Percentiles rank a stretch among this genome's conserved stretches.
phyloP scores from a whole-genome alignment of 2,888 invertebrate genomes.

The Hydroisotoma schaefferi region DNA sequence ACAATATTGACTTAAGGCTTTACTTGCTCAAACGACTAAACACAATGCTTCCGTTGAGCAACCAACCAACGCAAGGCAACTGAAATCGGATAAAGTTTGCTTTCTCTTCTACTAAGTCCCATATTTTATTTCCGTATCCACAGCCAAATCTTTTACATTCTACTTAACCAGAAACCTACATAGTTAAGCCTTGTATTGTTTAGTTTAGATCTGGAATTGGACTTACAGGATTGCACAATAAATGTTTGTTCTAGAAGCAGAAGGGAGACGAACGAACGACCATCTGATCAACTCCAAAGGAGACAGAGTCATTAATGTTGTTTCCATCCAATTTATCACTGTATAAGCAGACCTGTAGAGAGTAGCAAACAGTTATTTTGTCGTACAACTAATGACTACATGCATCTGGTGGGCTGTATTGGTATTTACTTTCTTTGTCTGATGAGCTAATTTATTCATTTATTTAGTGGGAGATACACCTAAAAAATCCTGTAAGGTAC shows the following conservation, averaged over 20 bases:
- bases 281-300: neutral
- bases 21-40: neutral
- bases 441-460: constrained; percentile 12
- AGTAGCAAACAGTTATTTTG: constrained; percentile 11
- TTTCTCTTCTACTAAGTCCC: neutral
- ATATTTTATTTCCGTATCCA: neutral
- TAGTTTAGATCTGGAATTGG: too few species aligned
- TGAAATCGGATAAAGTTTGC: neutral
- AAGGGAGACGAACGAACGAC: too few species aligned
- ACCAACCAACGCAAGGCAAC: neutral
- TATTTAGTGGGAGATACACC: constrained; percentile 2
- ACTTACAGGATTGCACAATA: too few species aligned
- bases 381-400: constrained; percentile 8
- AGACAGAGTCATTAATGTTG: neutral
- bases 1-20: constrained; percentile 9
- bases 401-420: constrained; percentile 1
- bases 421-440: neutral
- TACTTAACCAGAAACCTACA: too few species aligned
- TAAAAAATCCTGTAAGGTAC: neutral
- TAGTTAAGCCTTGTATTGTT: too few species aligned
- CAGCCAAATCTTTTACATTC: too few species aligned
- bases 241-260: too few species aligned
- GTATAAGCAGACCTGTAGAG: constrained; percentile 6
- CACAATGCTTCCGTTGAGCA: neutral
- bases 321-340: neutral